Evolutionary conservation across 2,888 invertebrate species (phyloP).

Genomic region (Clitarchus hookeri): DNA sequence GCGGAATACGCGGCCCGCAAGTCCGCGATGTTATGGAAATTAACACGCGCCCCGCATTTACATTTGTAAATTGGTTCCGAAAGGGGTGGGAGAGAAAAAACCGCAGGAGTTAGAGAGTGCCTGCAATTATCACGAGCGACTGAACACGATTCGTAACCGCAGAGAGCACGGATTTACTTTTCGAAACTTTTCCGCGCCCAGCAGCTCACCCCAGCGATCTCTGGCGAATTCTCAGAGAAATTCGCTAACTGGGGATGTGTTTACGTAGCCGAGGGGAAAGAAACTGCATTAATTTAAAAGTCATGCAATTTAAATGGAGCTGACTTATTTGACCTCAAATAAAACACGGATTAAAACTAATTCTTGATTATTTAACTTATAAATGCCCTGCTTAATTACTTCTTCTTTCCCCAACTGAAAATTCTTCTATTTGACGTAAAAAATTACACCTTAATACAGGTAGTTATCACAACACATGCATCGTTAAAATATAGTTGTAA

Average conservation of each 20-base stretch:
- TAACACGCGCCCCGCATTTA: neutral
- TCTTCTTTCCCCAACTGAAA: too few species aligned
- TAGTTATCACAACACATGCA: too few species aligned
- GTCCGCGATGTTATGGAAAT: neutral
- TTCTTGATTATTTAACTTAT: too few species aligned
- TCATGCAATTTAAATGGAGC: too few species aligned
- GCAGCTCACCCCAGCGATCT: neutral
- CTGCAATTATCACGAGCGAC: neutral
- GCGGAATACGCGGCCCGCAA: neutral
- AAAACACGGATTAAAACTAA: too few species aligned
- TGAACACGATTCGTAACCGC: neutral
- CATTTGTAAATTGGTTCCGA: neutral
- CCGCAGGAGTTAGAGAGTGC: neutral
- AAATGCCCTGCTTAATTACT: too few species aligned
- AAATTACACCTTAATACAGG: too few species aligned
- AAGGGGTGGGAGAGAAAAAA: neutral
- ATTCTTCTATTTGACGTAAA: too few species aligned
- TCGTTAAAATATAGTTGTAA: too few species aligned
- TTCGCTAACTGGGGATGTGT: neutral
- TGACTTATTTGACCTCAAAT: too few species aligned
- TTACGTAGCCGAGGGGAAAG: too few species aligned
- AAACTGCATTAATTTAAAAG: too few species aligned
- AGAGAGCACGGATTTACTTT: neutral
- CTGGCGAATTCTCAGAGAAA: neutral
- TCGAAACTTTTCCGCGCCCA: neutral